Base-by-base conservation (phyloP, 2,797 vertebrate genomes). In the Xenentodon cancila region DNA sequence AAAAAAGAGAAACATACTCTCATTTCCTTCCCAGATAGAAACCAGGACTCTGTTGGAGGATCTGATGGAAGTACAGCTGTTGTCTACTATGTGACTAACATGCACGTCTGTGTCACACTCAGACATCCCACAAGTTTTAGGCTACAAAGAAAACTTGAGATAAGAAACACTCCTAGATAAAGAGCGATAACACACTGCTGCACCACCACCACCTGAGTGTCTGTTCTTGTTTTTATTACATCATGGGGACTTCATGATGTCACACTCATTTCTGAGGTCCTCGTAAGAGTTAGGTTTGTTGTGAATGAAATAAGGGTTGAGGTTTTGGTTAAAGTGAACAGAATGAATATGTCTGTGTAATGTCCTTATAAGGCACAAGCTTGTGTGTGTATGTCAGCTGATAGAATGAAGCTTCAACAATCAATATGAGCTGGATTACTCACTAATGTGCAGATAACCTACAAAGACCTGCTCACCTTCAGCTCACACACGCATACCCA, bases 401-500 rank as follows among this genome's bases (percentile, higher is more conserved):
- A 43, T 5, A n/a, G 11, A 11, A 5, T 40, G 21, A 79, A 73
- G 43, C 70, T 66, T 57, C 45, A 1, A 25, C 20, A 43, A 84
- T 86, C 84, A 61, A 84, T 84, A 84, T 40, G 37, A 7, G 51
- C 34, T 49, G 85, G 80, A 86, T 86, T 77, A 79, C 43, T 65
- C 57, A 16, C 57, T 64, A 71, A 66, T 63, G 59, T 73, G 42
- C 49, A 74, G 75, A 82, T 76, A 78, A 77, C 62, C 79, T 16
- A 48, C 11, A 65, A 80, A 59, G 19, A 66, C 43, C 21, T 11
- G 19, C 32, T n/a, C 46, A 46, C 25, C 16, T 12, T n/a, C n/a
- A 9, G 16, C 42, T 16, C 47, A 19, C 46, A 18, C 52, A 48
- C 54, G 47, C 40, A 13, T 46, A 61, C n/a, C n/a, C n/a, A n/a